Evolutionary conservation across 2,888 invertebrate genomes (phyloP).

Genomic region (Drosophila neutralis): DNA sequence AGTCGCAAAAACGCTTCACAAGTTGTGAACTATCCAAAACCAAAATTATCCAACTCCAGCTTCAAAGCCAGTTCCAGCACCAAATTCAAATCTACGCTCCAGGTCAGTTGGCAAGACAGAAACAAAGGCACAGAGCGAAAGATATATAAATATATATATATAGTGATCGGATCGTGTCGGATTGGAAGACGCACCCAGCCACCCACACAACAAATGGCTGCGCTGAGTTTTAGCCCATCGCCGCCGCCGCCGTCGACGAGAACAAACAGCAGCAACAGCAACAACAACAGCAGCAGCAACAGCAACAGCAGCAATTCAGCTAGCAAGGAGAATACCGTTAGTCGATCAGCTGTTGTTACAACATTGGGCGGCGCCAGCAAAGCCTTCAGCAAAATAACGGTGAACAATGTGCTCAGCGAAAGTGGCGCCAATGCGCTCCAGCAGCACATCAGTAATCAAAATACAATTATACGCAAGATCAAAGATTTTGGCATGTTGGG

Average conservation of each 20-base stretch:
- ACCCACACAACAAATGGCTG: constrained; percentile 73
- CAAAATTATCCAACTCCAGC: neutral
- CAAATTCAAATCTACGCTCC: neutral
- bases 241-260: constrained; percentile 53
- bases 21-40: neutral
- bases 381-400: constrained; percentile 82
- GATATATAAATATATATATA: neutral
- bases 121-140: neutral
- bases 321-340: constrained; percentile 44
- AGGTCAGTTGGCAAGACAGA: neutral
- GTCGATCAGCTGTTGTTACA: constrained; percentile 42
- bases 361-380: constrained; percentile 62
- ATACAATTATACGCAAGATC: constrained; percentile 83
- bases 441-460: constrained; percentile 76
- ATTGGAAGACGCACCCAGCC: neutral
- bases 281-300: neutral
- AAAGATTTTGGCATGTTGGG: constrained; percentile 84
- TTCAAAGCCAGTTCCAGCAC: neutral
- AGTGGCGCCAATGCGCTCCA: constrained; percentile 75
- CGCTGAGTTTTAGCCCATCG: constrained; percentile 80
- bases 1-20: constrained; percentile 8
- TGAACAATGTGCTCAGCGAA: constrained; percentile 81
- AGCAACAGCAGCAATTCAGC: neutral
- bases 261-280: constrained; percentile 15
- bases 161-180: neutral